phyloP scores from a whole-genome alignment of 2,888 invertebrate species.

The Hipparchia semele region DNA sequence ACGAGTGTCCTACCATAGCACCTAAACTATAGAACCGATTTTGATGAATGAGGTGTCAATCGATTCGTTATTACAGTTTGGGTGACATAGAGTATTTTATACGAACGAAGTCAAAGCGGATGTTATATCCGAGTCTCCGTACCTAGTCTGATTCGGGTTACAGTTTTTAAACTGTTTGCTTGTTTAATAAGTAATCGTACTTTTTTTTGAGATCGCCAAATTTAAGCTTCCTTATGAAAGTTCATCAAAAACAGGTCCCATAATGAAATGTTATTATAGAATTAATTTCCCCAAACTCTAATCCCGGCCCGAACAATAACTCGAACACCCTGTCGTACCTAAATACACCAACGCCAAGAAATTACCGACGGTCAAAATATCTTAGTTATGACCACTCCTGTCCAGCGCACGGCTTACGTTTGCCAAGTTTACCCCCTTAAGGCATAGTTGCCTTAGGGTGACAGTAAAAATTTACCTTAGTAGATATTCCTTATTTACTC shows the following conservation, averaged over 20 bases:
- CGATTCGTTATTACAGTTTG: too few species aligned
- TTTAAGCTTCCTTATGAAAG: constrained; percentile 26
- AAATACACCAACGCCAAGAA: constrained; percentile 68
- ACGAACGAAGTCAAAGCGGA: too few species aligned
- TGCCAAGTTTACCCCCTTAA: constrained; percentile 72
- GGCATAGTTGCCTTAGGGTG: constrained; percentile 56
- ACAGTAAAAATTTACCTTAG: constrained; percentile 6
- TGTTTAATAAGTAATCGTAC: too few species aligned
- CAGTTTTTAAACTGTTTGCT: too few species aligned
- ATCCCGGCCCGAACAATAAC: constrained; percentile 58
- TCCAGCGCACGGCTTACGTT: constrained; percentile 79
- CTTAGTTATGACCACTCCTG: constrained; percentile 82
- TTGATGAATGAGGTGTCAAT: too few species aligned
- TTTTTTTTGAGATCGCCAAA: neutral
- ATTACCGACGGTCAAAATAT: constrained; percentile 83
- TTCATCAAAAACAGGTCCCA: constrained; percentile 22
- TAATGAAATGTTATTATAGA: constrained; percentile 56
- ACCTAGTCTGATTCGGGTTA: too few species aligned
- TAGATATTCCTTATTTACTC: neutral
- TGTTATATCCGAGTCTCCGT: too few species aligned
- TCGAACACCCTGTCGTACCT: constrained; percentile 65
- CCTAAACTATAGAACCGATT: too few species aligned
- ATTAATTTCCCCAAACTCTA: constrained; percentile 59
- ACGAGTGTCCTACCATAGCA: too few species aligned
- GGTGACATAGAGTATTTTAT: too few species aligned